phyloP scores from a whole-genome alignment of 1,140 invertebrate genomes.

The Dendroctonus valens region DNA sequence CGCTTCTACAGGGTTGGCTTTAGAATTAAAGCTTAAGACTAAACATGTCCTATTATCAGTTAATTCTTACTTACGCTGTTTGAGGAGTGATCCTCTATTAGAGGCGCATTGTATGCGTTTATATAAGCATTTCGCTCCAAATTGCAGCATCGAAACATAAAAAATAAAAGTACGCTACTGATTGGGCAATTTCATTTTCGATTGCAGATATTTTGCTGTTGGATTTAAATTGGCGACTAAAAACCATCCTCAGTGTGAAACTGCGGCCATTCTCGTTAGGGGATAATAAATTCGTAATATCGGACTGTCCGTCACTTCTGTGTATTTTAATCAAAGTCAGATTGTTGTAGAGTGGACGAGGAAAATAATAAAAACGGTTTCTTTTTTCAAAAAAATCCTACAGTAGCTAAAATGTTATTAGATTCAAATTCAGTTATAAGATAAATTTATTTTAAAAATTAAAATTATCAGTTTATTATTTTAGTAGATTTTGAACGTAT shows the following conservation, averaged over 20 bases:
- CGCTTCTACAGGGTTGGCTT: background rate
- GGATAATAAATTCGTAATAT: slow-evolving; percentile 6
- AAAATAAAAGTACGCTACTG: too few relatives aligned
- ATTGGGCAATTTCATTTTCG: slow-evolving; percentile 8
- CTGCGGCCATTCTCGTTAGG: slow-evolving; percentile 3
- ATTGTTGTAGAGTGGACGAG: background rate
- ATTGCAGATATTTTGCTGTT: slow-evolving; percentile 10
- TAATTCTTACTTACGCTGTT: background rate
- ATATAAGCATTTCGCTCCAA: background rate
- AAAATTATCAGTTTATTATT: too few relatives aligned
- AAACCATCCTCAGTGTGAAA: slow-evolving; percentile 5
- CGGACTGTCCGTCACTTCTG: background rate
- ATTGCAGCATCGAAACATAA: background rate
- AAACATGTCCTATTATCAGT: background rate
- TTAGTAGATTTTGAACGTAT: too few relatives aligned
- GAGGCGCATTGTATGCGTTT: background rate
- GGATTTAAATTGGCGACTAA: slow-evolving; percentile 19
- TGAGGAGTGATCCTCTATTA: background rate
- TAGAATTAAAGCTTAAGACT: background rate
- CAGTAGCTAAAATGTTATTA: too few relatives aligned
- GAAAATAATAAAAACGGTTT: slow-evolving; percentile 1
- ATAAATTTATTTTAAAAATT: too few relatives aligned
- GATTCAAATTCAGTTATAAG: too few relatives aligned
- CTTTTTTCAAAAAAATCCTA: background rate
- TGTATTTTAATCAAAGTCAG: slow-evolving; percentile 9